These are phyloP conservation scores for Danio rerio DNA, from an alignment of 2,113 vertebrate species.

Conservation along the genomic window GRCz12tu NC_133181.1:28220001-28220500, in stretches of 20 bases:
- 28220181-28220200: constrained; percentile 91
- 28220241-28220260: constrained; percentile 88
- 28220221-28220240: constrained; percentile 87
- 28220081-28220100: constrained; percentile 81
- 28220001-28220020: constrained; percentile 73
- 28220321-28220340: constrained; percentile 53
- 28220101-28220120: constrained; percentile 86
- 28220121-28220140: constrained; percentile 83
- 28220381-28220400: not conserved
- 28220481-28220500: too few relatives aligned
- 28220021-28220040: constrained; percentile 61
- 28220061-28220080: constrained; percentile 84
- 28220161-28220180: constrained; percentile 84
- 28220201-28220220: constrained; percentile 88
- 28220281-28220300: constrained; percentile 85
- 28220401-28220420: not conserved
- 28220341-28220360: constrained; percentile 21
- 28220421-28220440: not conserved
- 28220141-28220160: constrained; percentile 78
- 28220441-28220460: too few relatives aligned
- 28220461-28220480: too few relatives aligned
- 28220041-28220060: constrained; percentile 84
- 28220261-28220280: constrained; percentile 93
- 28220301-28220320: constrained; percentile 85
- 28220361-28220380: constrained; percentile 26